A percentile compares a stretch with the other conserved stretches of the same genome.
Evolutionary conservation across 1,140 invertebrate species (phyloP).

Genomic region (Steinernema khuongi): DNA sequence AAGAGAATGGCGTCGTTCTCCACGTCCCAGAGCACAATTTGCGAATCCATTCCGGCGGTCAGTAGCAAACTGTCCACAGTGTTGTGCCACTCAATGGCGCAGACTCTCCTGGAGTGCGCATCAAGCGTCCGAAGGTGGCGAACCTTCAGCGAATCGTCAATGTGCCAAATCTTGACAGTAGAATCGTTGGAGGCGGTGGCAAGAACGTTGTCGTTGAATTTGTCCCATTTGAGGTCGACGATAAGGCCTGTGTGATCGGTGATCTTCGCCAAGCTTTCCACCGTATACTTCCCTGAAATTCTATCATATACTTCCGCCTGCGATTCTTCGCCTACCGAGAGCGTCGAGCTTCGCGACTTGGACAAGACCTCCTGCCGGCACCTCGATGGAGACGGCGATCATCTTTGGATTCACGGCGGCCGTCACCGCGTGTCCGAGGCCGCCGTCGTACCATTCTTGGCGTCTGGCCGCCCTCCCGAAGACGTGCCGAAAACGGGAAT

Average conservation of each 20-base stretch:
- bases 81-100: slow-evolving; percentile 1
- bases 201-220: slow-evolving; percentile 9
- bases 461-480: neutral
- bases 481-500: neutral
- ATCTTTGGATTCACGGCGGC: slow-evolving; percentile 5
- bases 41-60: neutral
- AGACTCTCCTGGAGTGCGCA: neutral
- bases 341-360: neutral
- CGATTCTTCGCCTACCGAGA: too few species aligned
- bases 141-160: neutral
- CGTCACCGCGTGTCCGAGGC: neutral
- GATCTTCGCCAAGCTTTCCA: neutral
- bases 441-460: neutral
- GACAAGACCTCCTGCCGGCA: neutral
- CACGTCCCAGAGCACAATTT: neutral
- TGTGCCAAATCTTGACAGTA: neutral
- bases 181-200: neutral
- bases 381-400: slow-evolving; percentile 1
- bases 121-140: neutral
- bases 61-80: neutral
- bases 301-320: too few species aligned
- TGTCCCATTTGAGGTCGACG: slow-evolving; percentile 5
- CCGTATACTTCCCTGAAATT: neutral
- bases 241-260: neutral
- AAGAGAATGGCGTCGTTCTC: neutral